Evolutionary conservation across 2,113 vertebrate species (phyloP).

Genomic region (Erythrocebus patas): DNA sequence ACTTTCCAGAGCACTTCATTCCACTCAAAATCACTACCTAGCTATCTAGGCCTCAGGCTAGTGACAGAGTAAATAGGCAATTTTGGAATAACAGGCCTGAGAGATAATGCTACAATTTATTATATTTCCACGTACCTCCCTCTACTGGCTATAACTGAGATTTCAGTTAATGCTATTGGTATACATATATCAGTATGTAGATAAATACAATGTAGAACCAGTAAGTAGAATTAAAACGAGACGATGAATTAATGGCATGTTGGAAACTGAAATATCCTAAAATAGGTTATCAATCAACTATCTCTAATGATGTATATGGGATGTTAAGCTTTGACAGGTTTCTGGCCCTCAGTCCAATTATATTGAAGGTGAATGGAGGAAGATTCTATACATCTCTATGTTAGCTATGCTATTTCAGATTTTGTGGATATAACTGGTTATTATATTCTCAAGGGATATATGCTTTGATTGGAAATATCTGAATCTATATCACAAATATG

Average conservation of each 20-base stretch:
- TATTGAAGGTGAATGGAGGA: slow-evolving; percentile 28
- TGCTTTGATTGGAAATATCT: slow-evolving; percentile 35
- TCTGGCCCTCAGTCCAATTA: slow-evolving; percentile 14
- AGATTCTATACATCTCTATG: neutral
- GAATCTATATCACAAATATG: neutral
- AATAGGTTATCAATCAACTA: slow-evolving; percentile 20
- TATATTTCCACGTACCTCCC: slow-evolving; percentile 67
- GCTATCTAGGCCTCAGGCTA: neutral
- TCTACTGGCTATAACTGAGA: slow-evolving; percentile 72
- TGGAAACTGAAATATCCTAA: slow-evolving; percentile 31
- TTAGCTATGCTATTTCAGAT: neutral
- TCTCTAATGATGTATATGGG: neutral
- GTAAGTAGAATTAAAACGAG: slow-evolving; percentile 51
- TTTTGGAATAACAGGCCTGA: slow-evolving; percentile 4
- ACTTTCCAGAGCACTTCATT: neutral
- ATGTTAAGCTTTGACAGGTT: slow-evolving; percentile 3
- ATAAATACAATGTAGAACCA: slow-evolving; percentile 41
- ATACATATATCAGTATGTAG: neutral
- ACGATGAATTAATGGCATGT: slow-evolving; percentile 41
- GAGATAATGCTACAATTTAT: neutral
- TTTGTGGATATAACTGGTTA: neutral
- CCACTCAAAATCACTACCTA: neutral
- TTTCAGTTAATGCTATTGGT: slow-evolving; percentile 33
- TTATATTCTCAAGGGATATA: neutral
- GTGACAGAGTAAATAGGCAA: neutral